These are phyloP conservation scores for Ataeniobius toweri DNA, from an alignment of 2,797 vertebrate species.

Conservation along the genomic window DNA sequence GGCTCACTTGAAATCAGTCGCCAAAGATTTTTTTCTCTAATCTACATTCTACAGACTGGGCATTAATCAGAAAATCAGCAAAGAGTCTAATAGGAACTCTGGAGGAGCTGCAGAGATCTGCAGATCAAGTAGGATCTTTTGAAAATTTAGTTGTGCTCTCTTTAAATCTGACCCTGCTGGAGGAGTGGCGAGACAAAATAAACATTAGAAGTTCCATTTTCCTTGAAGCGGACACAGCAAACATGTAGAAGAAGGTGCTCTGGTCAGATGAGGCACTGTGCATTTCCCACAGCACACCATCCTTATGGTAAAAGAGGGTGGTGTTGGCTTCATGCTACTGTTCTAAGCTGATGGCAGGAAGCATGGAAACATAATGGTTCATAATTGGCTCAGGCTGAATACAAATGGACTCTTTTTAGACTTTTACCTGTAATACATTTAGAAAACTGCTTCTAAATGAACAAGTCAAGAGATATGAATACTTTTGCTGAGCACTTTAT, in stretches of 20 bases:
- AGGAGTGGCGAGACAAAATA: no score
- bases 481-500: not conserved
- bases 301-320: not conserved
- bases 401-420: not conserved
- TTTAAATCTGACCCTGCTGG: no score
- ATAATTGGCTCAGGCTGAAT: not conserved
- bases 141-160: no score
- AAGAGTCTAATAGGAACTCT: no score
- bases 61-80: no score
- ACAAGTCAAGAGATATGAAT: not conserved
- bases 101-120: no score
- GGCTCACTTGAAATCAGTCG: no score
- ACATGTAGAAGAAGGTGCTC: not conserved
- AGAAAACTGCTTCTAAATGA: not conserved
- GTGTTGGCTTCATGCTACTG: not conserved
- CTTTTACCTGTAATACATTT: not conserved
- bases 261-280: not conserved
- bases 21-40: no score
- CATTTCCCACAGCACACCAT: not conserved
- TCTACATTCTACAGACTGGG: no score
- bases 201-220: no score
- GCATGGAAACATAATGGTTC: not conserved
- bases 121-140: no score
- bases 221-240: not conserved
- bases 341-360: not conserved